Percentiles rank a stretch among this genome's conserved stretches.
Evolutionary conservation across 2,113 vertebrate species (phyloP).

Genomic region (Emydura subglobosa): DNA sequence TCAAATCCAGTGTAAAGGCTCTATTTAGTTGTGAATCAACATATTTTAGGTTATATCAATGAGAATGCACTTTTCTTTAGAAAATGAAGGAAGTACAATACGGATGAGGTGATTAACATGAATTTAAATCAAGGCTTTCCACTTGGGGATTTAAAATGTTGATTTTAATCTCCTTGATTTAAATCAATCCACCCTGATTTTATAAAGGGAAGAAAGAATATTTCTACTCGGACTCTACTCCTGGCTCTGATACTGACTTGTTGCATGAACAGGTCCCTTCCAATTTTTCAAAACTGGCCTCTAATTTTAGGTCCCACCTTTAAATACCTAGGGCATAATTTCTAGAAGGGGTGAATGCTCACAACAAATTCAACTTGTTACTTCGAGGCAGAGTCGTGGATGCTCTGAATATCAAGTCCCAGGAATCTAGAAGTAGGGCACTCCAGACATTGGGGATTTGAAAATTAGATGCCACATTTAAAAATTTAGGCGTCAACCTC

Average conservation of each 20-base stretch:
- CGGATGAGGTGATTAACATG: neutral
- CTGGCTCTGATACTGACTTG: neutral
- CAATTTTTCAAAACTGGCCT: neutral
- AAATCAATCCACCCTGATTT: neutral
- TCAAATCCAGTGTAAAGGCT: neutral
- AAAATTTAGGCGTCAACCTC: neutral
- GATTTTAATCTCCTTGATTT: neutral
- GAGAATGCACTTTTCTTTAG: neutral
- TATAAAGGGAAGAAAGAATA: neutral
- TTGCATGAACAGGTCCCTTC: accelerated
- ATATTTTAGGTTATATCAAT: neutral
- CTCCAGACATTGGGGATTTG: neutral
- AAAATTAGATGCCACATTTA: neutral
- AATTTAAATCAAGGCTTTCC: neutral
- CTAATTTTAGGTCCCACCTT: neutral
- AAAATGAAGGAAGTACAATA: neutral
- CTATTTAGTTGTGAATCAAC: neutral
- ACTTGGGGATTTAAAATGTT: neutral
- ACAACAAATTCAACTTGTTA: neutral
- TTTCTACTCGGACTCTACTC: neutral
- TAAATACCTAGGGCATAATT: neutral
- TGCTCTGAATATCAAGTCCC: neutral
- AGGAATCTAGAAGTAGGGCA: neutral
- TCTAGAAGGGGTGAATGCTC: neutral
- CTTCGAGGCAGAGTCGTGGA: neutral